phyloP scores from a whole-genome alignment of 2,797 vertebrate genomes.

The Ficedula albicollis region DNA sequence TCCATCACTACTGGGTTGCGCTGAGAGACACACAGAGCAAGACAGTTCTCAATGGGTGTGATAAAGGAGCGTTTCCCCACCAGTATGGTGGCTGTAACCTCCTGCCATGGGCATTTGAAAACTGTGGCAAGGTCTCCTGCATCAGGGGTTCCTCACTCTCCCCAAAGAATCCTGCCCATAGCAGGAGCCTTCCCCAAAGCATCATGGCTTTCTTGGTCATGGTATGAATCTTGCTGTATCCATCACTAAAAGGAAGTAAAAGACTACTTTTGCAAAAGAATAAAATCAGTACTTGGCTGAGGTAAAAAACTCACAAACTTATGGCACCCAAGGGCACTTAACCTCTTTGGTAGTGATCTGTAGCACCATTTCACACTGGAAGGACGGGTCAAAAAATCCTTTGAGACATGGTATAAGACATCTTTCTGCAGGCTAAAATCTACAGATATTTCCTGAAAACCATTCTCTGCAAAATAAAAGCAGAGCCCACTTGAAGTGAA shows the following conservation, averaged over 20 bases:
- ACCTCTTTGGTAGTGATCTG: not conserved
- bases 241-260: not conserved
- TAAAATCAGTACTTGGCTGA: not conserved
- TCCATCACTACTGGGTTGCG: rapidly evolving
- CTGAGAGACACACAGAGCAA: not conserved
- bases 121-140: not conserved
- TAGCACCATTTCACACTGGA: not conserved
- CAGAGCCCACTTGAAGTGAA: not conserved
- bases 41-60: not conserved
- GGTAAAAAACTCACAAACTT: not conserved
- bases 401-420: not conserved
- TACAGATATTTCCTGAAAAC: not conserved
- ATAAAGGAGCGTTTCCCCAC: not conserved
- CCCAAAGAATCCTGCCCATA: not conserved
- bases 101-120: not conserved
- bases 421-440: not conserved
- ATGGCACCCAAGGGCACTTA: not conserved
- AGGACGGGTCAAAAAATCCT: not conserved
- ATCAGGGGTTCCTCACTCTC: not conserved
- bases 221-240: not conserved
- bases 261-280: not conserved
- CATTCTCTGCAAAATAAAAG: not conserved
- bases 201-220: not conserved
- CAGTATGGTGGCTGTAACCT: not conserved
- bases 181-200: not conserved